phyloP scores from a whole-genome alignment of 2,797 vertebrate genomes.

The Labroides dimidiatus region DNA sequence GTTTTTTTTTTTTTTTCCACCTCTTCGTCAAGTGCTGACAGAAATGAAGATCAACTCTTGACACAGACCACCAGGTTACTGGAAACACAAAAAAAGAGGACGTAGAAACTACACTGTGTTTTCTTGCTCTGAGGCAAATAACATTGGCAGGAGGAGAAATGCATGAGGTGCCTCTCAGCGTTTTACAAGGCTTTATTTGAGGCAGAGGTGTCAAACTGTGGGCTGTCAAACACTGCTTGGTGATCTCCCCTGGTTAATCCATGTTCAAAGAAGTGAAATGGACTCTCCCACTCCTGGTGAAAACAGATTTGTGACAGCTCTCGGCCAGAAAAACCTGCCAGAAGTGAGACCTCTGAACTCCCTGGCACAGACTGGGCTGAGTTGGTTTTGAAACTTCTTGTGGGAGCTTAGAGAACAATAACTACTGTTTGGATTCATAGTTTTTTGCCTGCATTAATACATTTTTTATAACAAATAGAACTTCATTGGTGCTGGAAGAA shows the following conservation, averaged over 20 bases:
- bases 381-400: constrained; percentile 6
- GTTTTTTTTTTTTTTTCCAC: constrained; percentile 47
- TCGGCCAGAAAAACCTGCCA: constrained; percentile 43
- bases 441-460: constrained; percentile 9
- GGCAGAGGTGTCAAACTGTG: constrained; percentile 66
- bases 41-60: constrained; percentile 37
- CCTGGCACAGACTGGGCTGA: constrained; percentile 14
- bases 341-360: constrained; percentile 20
- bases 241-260: constrained; percentile 68
- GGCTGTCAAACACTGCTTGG: constrained; percentile 54
- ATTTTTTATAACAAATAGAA: constrained; percentile 2
- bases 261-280: constrained; percentile 65
- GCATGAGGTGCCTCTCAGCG: constrained; percentile 47
- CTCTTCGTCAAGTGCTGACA: constrained; percentile 3
- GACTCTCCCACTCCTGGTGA: constrained; percentile 40
- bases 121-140: constrained; percentile 59
- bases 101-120: constrained; percentile 24
- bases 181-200: constrained; percentile 56
- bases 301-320: constrained; percentile 45
- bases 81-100: constrained; percentile 45
- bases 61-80: constrained; percentile 45
- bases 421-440: not conserved
- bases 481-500: constrained; percentile 10
- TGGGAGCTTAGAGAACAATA: constrained; percentile 11
- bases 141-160: constrained; percentile 56